Evolutionary conservation across 2,113 vertebrate species (phyloP), one percentile per base, ranked within the genome.

Genomic region (Pao palembangensis): DNA sequence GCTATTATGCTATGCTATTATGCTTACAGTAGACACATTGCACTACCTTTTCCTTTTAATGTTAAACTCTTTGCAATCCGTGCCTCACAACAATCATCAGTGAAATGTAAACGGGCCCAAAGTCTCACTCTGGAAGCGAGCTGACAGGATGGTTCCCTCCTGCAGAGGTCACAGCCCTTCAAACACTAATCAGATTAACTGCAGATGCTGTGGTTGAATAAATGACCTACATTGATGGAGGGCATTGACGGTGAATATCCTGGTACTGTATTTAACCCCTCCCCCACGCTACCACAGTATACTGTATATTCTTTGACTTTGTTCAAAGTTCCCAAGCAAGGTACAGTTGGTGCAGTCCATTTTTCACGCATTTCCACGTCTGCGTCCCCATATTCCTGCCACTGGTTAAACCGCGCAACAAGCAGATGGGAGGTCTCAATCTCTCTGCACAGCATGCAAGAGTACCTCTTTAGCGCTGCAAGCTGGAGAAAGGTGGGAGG

Each of bases 191-290:
- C 84, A 88, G 84, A 80, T 85, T 85, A 84, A 69, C 82, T 74
- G 60, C 78, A 86, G 65, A 82, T 84, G 83, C 81, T 38, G 34
- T 38, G 80, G 78, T 80, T 88, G 83, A 89, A 86, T 82, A 84
- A 87, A 88, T 85, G 87, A 91, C 87, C 88, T 89, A 90, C 87
- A 90, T 91, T 78, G 81, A 79, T 82, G 73, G 70, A 84, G 75
- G 79, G 82, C 88, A 90, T 69, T 87, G 80, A 87, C 86, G 82
- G 78, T 71, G 77, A 75, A 84, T 80, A 75, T 85, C 65, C 77
- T 71, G 68, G 67, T 66, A 47, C n/a, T 47, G 15, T n/a, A 15
- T n/a, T 52, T 54, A 70, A 71, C 80, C 78, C 79, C 76, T 69
- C 86, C 85, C 88, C 81, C 82, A 66, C 42, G 64, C 70, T 61